Base-by-base conservation (phyloP, 2,888 invertebrate species). In the Pseudanteris insignis region DNA sequence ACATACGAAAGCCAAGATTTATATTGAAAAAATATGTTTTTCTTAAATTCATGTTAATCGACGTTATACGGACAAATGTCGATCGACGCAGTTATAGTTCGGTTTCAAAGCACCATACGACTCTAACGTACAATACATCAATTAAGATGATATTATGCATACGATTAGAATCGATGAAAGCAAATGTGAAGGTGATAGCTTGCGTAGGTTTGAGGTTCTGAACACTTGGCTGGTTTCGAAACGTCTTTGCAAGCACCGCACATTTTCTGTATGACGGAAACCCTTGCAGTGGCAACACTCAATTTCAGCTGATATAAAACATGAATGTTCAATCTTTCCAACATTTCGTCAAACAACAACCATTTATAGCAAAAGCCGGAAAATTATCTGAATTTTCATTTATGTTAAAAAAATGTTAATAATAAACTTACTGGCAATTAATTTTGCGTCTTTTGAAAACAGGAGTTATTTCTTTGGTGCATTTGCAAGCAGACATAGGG, bases 371-470 rank as follows among this genome's bases (percentile, higher is more conserved):
- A n/a, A n/a, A n/a, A n/a, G n/a, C n/a, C n/a, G n/a, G n/a, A n/a
- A n/a, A 3, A 21, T 21, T 21, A 21, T 21, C 4, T 21, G 21
- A 5, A 7, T 21, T 21, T 21, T 21, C 21, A 21, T 21, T 5
- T 5, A 21, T 21, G 7, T 21, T 21, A 21, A 21, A 21, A 21
- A 21, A 3, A 5, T 3, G 7, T 21, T 21, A 21, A 5, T 7
- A 21, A 21, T 21, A 26, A 26, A 83, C 84, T 82, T 76, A 84
- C 84, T 81, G 80, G 66, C 77, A 81, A 28, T 82, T 82, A 26
- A 81, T 74, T 75, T 84, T 84, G 53, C 84, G 74, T 69, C 83
- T 85, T 63, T 81, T 81, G 1, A 78, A 55, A 24, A 37, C 54
- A 36, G 51, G 51, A 25, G 65, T 44, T 38, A 59, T 9, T 59